A percentile compares a stretch with the other conserved stretches of the same genome.
Evolutionary conservation across 2,797 vertebrate species (phyloP).

Genomic region (Malurus leucopterus): DNA sequence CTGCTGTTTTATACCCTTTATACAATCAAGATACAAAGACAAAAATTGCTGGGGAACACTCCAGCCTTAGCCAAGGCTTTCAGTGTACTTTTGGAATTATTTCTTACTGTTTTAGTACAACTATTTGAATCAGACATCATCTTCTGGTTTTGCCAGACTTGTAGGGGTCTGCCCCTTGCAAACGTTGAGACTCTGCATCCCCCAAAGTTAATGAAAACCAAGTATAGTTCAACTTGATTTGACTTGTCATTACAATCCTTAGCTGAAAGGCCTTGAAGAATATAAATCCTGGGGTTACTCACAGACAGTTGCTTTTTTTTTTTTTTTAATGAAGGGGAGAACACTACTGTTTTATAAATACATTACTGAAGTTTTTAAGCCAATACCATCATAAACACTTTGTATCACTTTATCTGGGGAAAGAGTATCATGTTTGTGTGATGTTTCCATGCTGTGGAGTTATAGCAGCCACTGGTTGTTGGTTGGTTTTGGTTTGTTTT

Average conservation of each 20-base stretch:
- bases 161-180: neutral
- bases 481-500: too few relatives aligned
- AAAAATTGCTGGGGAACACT: neutral
- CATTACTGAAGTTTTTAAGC: rapidly evolving
- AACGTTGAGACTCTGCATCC: neutral
- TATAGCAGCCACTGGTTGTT: neutral
- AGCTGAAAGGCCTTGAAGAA: neutral
- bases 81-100: neutral
- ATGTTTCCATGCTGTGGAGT: neutral
- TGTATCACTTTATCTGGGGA: rapidly evolving
- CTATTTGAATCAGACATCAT: neutral
- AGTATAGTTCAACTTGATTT: neutral
- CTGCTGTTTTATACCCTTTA: neutral
- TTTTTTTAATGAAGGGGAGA: neutral
- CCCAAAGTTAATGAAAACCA: neutral
- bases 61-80: neutral
- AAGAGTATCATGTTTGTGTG: neutral
- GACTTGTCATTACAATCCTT: neutral
- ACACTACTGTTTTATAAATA: neutral
- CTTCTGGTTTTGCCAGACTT: neutral
- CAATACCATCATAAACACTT: neutral
- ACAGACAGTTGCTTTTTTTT: neutral
- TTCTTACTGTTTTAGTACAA: neutral
- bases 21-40: neutral
- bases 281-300: neutral